These are phyloP conservation scores for Zosterops hypoxanthus DNA, from an alignment of 2,113 vertebrate species.

Conservation along the genomic window DNA sequence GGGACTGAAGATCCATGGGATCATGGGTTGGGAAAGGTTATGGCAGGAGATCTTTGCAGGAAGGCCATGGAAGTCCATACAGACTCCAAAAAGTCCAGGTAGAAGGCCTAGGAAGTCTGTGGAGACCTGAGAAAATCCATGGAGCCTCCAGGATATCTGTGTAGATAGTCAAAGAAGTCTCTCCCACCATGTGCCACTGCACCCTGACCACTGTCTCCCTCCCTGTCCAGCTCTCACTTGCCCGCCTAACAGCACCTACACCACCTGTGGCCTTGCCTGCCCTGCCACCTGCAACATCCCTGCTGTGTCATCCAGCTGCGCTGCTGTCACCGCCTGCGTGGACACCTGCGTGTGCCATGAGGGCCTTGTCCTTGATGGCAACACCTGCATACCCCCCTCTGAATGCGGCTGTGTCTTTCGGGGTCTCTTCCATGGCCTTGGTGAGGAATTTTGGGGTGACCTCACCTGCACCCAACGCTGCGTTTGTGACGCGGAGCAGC, in stretches of 20 bases:
- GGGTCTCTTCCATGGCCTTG: not conserved
- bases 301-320: not conserved
- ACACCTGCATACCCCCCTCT: not conserved
- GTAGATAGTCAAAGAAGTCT: not conserved
- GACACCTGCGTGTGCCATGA: conserved; percentile 67
- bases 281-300: conserved; percentile 54
- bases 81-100: not conserved
- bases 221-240: conserved; percentile 62
- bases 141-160: no score
- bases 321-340: not conserved
- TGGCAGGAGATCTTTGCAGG: not conserved
- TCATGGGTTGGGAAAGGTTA: not conserved
- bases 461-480: conserved; percentile 38
- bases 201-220: fast-evolving
- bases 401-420: conserved; percentile 65
- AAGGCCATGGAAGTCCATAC: not conserved
- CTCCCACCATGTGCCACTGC: not conserved
- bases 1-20: not conserved
- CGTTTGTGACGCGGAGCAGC: not conserved
- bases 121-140: not conserved
- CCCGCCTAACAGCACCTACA: conserved; percentile 65
- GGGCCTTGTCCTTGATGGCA: conserved; percentile 58
- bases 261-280: conserved; percentile 42
- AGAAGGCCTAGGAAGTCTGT: not conserved
- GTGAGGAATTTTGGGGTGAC: conserved; percentile 62